phyloP scores from a whole-genome alignment of 2,113 vertebrate species.

The Tichodroma muraria region DNA sequence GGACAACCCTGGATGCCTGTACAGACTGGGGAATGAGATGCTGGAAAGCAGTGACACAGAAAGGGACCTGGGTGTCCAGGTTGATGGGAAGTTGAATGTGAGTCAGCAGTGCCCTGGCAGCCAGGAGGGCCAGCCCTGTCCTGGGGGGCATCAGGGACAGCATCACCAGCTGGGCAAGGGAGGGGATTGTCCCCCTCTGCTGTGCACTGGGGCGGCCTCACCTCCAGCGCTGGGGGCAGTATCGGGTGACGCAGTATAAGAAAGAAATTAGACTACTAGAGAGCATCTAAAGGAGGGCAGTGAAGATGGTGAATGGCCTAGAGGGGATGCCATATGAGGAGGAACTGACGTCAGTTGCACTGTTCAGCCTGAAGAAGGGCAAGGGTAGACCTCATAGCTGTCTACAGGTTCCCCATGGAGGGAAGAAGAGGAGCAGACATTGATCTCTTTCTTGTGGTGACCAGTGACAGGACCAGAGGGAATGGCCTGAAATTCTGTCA shows the following conservation, averaged over 20 bases:
- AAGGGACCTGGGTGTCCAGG: fast-evolving
- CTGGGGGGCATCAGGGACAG: background rate
- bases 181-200: background rate
- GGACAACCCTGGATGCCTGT: background rate
- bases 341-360: background rate
- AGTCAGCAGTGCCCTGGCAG: background rate
- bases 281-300: background rate
- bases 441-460: background rate
- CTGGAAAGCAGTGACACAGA: background rate
- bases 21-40: background rate
- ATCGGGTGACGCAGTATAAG: fast-evolving
- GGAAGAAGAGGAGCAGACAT: background rate
- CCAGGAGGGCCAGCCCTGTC: fast-evolving
- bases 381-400: background rate
- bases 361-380: background rate
- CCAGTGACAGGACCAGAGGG: background rate
- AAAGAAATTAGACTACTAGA: background rate
- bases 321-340: background rate
- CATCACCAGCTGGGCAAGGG: fast-evolving
- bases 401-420: too few relatives aligned
- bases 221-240: fast-evolving
- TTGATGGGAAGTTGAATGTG: fast-evolving
- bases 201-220: fast-evolving
- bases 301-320: background rate
- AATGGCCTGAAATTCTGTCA: background rate